phyloP scores from a whole-genome alignment of 2,888 invertebrate species.

The Zygogramma bicolorata region DNA sequence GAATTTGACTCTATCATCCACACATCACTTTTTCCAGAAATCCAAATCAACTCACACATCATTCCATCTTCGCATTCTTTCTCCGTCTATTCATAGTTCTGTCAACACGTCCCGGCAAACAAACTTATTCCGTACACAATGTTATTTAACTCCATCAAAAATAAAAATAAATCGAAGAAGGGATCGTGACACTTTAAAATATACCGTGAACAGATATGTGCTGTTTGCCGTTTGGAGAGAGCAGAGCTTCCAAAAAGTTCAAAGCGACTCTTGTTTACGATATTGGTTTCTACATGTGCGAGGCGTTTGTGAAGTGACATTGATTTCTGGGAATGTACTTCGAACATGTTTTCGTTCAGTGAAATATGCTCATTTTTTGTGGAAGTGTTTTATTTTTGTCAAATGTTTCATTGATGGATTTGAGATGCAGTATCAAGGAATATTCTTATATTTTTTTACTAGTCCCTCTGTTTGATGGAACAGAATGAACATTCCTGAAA shows the following conservation, averaged over 20 bases:
- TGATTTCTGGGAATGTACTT: background rate
- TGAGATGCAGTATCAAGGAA: too few species aligned
- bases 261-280: background rate
- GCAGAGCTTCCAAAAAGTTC: constrained; percentile 46
- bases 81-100: background rate
- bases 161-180: constrained; percentile 60
- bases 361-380: too few species aligned
- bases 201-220: constrained; percentile 61
- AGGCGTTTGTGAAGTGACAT: background rate
- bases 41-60: too few species aligned
- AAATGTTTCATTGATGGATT: too few species aligned
- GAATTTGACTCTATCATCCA: too few species aligned
- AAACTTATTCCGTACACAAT: constrained; percentile 54
- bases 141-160: constrained; percentile 58
- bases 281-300: background rate
- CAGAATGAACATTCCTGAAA: too few species aligned
- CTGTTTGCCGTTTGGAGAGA: constrained; percentile 49
- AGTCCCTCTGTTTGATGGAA: too few species aligned
- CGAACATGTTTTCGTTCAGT: too few species aligned
- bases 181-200: constrained; percentile 60
- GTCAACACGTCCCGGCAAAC: constrained; percentile 35
- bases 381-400: too few species aligned
- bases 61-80: too few species aligned
- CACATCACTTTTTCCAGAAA: too few species aligned
- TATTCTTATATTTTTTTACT: too few species aligned